Base-by-base conservation (phyloP, 2,113 vertebrate species). In the Perccottus glenii region DNA sequence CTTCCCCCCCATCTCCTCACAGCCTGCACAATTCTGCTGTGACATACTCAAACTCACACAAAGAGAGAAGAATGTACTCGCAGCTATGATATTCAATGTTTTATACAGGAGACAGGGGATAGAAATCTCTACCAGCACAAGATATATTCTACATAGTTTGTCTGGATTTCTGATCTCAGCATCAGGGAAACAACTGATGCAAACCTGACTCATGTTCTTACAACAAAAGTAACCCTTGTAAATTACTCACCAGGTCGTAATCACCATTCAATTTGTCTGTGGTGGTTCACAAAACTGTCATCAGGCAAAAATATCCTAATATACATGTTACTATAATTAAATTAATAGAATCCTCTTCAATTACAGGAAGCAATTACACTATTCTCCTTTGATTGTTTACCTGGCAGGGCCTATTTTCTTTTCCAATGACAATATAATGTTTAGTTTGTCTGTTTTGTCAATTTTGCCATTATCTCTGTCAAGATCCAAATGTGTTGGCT, bases 341-440 rank as follows among this genome's bases (percentile, higher is more conserved):
- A 78, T 68, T 16, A 73, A 70, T 81, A 70, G 73, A 84, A 81
- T 85, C 43, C 71, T 68, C 61, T 87, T 85, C 88, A 81, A 89
- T 91, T 86, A 77, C 67, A 77, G 84, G 82, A 88, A 81, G 67
- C 79, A 87, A 85, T 89, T 80, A 83, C 83, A 84, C 80, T 81
- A 60, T 75, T 77, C 65, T 73, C 55, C 55, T 44, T 56, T 69
- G 48, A 77, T 83, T 87, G 59, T 83, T 88, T 80, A 85, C 76
- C 62, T 79, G 76, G 60, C 42, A 45, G 47, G 67, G 55, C 45
- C 57, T 71, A 27, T 16, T 16, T 47, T 46, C 44, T 67, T 49
- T 58, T 58, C 16, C 32, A 51, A 84, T 82, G 56, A 61, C 52
- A 27, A 1, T 27, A 27, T 27, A 1, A 69, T 46, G 60, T 72